Evolutionary conservation across 2,113 vertebrate genomes (phyloP), one percentile per base, ranked within the genome.

Genomic region (Climacteris rufus): DNA sequence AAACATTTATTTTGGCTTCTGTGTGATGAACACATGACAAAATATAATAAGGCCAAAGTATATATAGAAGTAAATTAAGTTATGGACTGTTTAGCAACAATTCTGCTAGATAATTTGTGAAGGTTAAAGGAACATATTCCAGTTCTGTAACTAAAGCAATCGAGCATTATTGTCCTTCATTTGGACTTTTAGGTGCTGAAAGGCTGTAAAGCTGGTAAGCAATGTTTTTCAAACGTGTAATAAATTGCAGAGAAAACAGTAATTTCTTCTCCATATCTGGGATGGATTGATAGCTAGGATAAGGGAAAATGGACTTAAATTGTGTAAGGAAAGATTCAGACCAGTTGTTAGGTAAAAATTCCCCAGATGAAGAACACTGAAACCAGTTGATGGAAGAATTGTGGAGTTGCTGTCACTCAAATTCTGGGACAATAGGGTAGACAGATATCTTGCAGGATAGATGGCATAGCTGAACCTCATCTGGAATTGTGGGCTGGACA

Each of bases 1-100:
- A 95, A 94, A 93, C 40, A 87, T 91, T 96, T 81, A 50, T 87
- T 95, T 92, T 89, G 42, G 75, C 84, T 95, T 92, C 79, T 88
- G 66, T 92, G 22, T 56, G 66, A 72, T 80, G 53, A 83, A 45
- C 44, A 59, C 39, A 20, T 63, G 23, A 59, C 33, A 74, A 93
- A 93, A 75, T 79, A 78, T 27, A 52, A 10, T 33, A 72, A 64
- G 13, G 17, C 45, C n/a, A 45, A 92, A 90, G 23, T 39, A 45
- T 59, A 66, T 59, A 33, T 22, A 70, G 15, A 28, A 74, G 8
- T 81, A 78, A 94, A 88, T 82, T 39, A 80, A 35, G 11, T 70
- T 89, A 70, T 54, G 17, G 8, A 25, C 30, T 31, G 4, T 53
- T 86, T 40, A 90, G 31, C 5, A 89, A 37, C 65, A 90, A 76